phyloP scores from a whole-genome alignment of 2,797 vertebrate species.

The Tapirus indicus region DNA sequence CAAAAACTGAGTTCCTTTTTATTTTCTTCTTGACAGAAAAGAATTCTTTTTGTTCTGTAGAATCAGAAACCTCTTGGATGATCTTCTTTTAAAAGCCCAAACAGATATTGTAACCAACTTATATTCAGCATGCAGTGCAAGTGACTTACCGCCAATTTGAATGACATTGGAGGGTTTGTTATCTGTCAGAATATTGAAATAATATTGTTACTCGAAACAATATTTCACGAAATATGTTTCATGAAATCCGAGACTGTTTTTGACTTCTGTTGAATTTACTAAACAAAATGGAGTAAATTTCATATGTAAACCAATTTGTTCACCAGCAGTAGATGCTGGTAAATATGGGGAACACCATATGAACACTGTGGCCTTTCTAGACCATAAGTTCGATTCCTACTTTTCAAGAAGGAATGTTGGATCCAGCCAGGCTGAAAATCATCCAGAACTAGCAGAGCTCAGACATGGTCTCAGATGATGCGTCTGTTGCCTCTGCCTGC shows the following conservation, averaged over 20 bases:
- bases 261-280: background rate
- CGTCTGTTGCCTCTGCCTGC: background rate
- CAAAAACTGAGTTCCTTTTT: background rate
- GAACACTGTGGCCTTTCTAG: background rate
- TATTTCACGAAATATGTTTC: background rate
- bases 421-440: background rate
- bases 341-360: background rate
- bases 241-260: background rate
- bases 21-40: conserved; percentile 27
- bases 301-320: background rate
- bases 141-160: background rate
- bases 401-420: background rate
- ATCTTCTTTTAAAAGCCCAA: background rate
- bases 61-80: background rate
- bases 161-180: background rate
- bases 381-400: background rate
- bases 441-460: background rate
- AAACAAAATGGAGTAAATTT: conserved; percentile 6
- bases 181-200: conserved; percentile 10
- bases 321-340: background rate
- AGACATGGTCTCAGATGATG: background rate
- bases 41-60: background rate
- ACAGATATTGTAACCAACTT: background rate
- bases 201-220: background rate
- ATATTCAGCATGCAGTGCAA: background rate